A percentile compares a stretch with the other conserved stretches of the same genome.
phyloP scores from a whole-genome alignment of 2,113 vertebrate species.

The Halichoeres trimaculatus region DNA sequence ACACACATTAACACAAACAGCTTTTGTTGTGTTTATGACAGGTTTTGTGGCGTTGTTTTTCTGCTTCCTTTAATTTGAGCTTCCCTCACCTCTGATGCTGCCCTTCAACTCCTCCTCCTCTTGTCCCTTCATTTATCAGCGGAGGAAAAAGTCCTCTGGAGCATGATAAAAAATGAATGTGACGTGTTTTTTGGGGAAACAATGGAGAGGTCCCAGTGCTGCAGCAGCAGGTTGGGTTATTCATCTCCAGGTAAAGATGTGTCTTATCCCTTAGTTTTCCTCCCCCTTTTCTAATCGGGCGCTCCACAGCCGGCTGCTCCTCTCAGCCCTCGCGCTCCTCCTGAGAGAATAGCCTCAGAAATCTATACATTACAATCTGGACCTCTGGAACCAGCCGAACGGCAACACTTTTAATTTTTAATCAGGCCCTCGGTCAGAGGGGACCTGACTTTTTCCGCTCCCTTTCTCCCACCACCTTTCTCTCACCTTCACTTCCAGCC shows the following conservation, averaged over 20 bases:
- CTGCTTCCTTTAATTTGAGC: conserved; percentile 67
- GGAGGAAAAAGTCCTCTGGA: conserved; percentile 57
- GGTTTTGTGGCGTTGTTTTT: conserved; percentile 38
- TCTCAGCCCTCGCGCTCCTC: conserved; percentile 40
- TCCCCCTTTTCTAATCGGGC: conserved; percentile 26
- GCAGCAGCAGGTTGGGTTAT: conserved; percentile 43
- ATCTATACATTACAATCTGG: conserved; percentile 56
- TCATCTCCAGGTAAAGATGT: conserved; percentile 67
- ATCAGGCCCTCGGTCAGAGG: conserved; percentile 75
- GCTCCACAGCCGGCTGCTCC: conserved; percentile 34
- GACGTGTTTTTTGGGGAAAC: conserved; percentile 36
- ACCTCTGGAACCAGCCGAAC: conserved; percentile 58
- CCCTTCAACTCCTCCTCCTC: conserved; percentile 12
- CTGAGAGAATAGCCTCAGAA: conserved; percentile 56
- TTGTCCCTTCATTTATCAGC: conserved; percentile 64
- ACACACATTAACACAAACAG: not conserved
- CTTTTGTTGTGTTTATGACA: conserved; percentile 53
- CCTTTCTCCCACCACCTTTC: conserved; percentile 65
- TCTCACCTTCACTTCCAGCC: conserved; percentile 70
- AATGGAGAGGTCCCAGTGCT: conserved; percentile 45
- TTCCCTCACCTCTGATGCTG: conserved; percentile 40
- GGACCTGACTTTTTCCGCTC: conserved; percentile 64
- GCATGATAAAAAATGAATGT: conserved; percentile 60
- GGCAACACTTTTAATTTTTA: conserved; percentile 78
- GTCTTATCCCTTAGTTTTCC: conserved; percentile 35